These are phyloP conservation scores for Mongoloraphidia duomilia DNA, from an alignment of 2,888 invertebrate species.

Conservation along the genomic window DNA sequence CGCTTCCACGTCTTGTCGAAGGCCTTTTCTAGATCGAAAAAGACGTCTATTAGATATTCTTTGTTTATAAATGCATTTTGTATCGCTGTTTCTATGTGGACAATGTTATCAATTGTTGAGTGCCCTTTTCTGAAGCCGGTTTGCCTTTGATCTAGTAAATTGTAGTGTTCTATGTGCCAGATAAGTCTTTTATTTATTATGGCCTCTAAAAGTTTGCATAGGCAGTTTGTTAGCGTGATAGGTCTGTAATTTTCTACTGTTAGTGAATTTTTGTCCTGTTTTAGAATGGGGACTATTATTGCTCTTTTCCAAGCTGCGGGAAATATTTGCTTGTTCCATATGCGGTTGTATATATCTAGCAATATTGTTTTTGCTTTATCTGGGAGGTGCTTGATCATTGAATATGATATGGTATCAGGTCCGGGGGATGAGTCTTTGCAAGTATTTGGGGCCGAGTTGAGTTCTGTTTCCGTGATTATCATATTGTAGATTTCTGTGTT, in stretches of 20 bases:
- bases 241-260: slow-evolving; percentile 3
- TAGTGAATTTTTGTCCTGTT: background rate
- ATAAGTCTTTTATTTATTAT: slow-evolving; percentile 4
- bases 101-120: slow-evolving; percentile 11
- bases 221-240: slow-evolving; percentile 5
- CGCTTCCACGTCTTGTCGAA: slow-evolving; percentile 12
- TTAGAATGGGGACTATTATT: slow-evolving; percentile 4
- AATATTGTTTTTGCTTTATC: background rate
- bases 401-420: background rate
- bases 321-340: slow-evolving; percentile 3
- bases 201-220: slow-evolving; percentile 5
- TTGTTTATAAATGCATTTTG: slow-evolving; percentile 9
- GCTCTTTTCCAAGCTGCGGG: slow-evolving; percentile 2
- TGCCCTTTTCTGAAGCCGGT: slow-evolving; percentile 10
- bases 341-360: slow-evolving; percentile 4
- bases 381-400: slow-evolving; percentile 4
- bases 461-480: slow-evolving; percentile 2
- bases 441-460: background rate
- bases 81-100: slow-evolving; percentile 9
- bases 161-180: slow-evolving; percentile 10
- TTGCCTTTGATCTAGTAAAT: slow-evolving; percentile 9
- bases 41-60: slow-evolving; percentile 11
- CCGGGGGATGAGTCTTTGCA: slow-evolving; percentile 3
- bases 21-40: slow-evolving; percentile 13
- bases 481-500: background rate